phyloP scores from a whole-genome alignment of 2,113 vertebrate genomes.

The Gopherus flavomarginatus region DNA sequence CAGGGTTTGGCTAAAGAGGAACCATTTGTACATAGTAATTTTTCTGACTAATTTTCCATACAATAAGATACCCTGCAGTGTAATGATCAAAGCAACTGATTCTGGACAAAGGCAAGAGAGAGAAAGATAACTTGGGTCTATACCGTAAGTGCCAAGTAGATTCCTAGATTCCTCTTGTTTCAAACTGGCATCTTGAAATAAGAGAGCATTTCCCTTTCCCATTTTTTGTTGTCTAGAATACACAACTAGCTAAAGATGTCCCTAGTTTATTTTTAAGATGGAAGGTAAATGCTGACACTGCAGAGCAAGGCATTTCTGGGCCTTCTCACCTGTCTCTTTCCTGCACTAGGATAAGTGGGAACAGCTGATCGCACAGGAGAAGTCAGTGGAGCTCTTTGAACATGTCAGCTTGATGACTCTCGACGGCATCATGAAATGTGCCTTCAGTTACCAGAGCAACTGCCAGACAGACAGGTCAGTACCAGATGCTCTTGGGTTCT shows the following conservation, averaged over 20 bases:
- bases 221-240: background rate
- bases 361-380: constrained; percentile 55
- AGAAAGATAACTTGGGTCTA: background rate
- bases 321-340: constrained; percentile 3
- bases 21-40: background rate
- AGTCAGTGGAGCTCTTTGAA: constrained; percentile 86
- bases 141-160: background rate
- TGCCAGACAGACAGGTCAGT: constrained; percentile 86
- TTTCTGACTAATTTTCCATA: background rate
- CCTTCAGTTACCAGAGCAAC: constrained; percentile 86
- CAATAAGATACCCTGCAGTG: background rate
- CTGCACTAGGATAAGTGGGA: constrained; percentile 89
- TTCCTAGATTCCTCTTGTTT: background rate
- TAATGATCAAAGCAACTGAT: background rate
- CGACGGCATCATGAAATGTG: constrained; percentile 91
- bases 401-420: constrained; percentile 91
- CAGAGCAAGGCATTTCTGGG: background rate
- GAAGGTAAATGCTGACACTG: background rate
- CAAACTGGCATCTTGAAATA: background rate
- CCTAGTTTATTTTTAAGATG: background rate
- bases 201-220: background rate
- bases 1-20: background rate
- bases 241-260: background rate
- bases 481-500: background rate
- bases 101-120: background rate